Base-by-base conservation (phyloP, 2,113 vertebrate species). In the Solea solea region DNA sequence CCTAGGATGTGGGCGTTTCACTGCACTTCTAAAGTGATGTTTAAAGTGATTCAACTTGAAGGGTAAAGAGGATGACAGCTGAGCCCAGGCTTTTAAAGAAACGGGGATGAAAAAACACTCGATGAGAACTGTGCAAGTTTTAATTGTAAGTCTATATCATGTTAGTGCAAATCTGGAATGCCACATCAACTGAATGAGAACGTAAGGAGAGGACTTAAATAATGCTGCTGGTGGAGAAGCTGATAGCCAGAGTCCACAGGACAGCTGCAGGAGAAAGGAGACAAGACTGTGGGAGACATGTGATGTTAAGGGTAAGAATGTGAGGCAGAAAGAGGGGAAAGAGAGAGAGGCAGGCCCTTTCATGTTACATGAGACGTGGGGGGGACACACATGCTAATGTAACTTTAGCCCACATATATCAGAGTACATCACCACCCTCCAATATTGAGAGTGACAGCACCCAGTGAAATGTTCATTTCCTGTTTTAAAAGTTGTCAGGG, bases 181-280 rank as follows among this genome's bases (percentile, higher is more conserved):
- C 27, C 11, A 28, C 12, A 54, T 56, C 27, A 39, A 15, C 13
- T 39, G 14, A 56, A 40, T 40, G 34, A 56, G 53, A 27, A 10
- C 5, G 11, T 27, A 10, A 52, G 5, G 9, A 25, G 21, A 25
- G 52, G 25, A 54, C 3, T 12, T 14, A 4, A 8, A 15, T 39
- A 34, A 27, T 11, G 3, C 27, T 12, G 13, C 9, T 12, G 10
- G 15, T 8, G 34, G 55, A n/a, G 55, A 41, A 58, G 9, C 4
- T 16, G 39, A 39, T 16, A 12, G 56, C 39, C 16, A 9, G 14
- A 57, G 8, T 42, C 40, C 6, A 10, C 42, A 39, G n/a, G 56
- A 58, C 40, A 58, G 56, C 56, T 58, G 56, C 56, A 41, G 39
- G 56, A 15, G 9, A 16, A 15, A 12, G 16, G n/a, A 59, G 40